Base-by-base conservation (phyloP, 1,140 invertebrate genomes). In the Achroia grisella region DNA sequence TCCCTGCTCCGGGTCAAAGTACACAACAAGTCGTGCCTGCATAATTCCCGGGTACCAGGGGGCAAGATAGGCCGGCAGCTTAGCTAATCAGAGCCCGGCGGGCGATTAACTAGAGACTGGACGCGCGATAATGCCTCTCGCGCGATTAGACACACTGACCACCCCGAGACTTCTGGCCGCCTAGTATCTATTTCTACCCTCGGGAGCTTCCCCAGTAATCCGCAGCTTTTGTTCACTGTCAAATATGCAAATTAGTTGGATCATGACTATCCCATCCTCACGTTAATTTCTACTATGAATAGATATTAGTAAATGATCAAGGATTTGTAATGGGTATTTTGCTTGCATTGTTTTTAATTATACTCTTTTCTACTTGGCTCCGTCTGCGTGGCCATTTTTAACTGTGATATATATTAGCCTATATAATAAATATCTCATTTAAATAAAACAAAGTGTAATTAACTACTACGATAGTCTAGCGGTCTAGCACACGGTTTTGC, bases 111-210 rank as follows among this genome's bases (percentile, higher is more conserved):
- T 62, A 62, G 48, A 39, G 13, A 48, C 44, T 43, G 53, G 62
- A 47, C 53, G 51, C 48, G 62, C 66, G 77, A 81, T 82, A 82
- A 82, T 70, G 70, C 64, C 62, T 64, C 62, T 62, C 74, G 73
- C 71, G 62, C 73, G 71, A 80, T 78, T 74, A 71, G 65, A 41
- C 71, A 56, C 60, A 62, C 70, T 82, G 78, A 75, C 78, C 78
- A 54, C 76, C 43, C 58, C 59, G 44, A 46, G 50, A 62, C 61
- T 62, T 53, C 47, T 66, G 65, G 13, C 23, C 39, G 44, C 58
- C 70, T 70, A 64, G 64, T 56, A 17, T n/a, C 14, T 36, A 43
- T 9, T 14, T 6, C 42, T 45, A 57, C 53, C 58, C 53, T 48
- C 46, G 59, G 39, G 59, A 54, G 48, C 35, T 37, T 4, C 41